Base-by-base conservation (phyloP, 2,888 invertebrate genomes). In the Crocallis elinguaria region DNA sequence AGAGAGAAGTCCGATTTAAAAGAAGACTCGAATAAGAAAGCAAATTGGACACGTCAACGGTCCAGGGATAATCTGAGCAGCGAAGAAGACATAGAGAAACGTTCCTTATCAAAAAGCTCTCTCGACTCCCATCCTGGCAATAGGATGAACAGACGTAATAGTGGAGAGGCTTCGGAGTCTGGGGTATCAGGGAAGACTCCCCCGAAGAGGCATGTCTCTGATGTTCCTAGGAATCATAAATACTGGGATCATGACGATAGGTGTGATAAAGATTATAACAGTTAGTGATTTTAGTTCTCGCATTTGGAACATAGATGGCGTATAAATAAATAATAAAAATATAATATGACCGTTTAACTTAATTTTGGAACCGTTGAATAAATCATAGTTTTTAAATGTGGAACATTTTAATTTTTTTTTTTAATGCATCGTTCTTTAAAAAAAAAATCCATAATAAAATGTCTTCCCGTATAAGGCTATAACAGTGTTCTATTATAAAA, bases 171-270 rank as follows among this genome's bases (percentile, higher is more conserved):
- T 0, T 36, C 49, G 0, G 68, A 73, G 37, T 37, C 52, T 0
- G 49, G 56, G 29, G 52, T 27, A 2, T 41, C 63, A 0, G 73
- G 67, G 0, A 85, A 80, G 45, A 76, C 81, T 0, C 82, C 82
- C 0, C 78, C 78, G 0, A 60, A 81, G 1, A 71, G 85, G 19
- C 88, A 88, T 17, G 89, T 86, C 0, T 77, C 82, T 0, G 90
- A 90, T 3, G 89, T 89, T 0, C 90, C 90, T 0, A 67, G 90
- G 33, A 88, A 82, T 58, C 78, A 85, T 0, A 90, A 89, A 44
- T 91, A 91, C 30, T 91, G 91, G 91, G 90, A 89, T 60, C 91
- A 91, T 16, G 91, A 91, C 30, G 91, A 91, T 12, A 65, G 91
- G 1, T 89, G 88, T 61, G 90, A 91, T 44, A 88, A 83, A 35